phyloP scores from a whole-genome alignment of 2,113 vertebrate species.

The Chroicocephalus ridibundus region DNA sequence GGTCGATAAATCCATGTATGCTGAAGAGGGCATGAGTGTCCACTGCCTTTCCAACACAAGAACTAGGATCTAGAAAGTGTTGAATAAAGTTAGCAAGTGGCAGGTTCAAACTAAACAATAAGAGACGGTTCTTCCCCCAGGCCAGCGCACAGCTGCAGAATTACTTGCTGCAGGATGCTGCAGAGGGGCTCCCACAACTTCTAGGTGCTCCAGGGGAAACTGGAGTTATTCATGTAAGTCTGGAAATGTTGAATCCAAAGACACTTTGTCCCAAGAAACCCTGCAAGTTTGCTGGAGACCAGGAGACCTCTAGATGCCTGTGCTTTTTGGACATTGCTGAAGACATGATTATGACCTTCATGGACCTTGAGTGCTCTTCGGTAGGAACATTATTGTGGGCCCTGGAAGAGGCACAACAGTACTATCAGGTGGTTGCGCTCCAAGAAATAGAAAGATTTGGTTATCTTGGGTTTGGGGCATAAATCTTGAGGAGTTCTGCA shows the following conservation, averaged over 20 bases:
- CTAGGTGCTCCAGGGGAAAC: neutral
- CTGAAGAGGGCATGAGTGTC: neutral
- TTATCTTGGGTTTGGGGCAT: neutral
- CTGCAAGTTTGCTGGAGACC: neutral
- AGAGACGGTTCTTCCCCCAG: neutral
- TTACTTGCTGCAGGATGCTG: neutral
- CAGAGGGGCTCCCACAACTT: neutral
- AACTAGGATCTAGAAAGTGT: neutral
- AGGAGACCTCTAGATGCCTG: neutral
- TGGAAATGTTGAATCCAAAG: neutral
- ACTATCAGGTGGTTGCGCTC: neutral
- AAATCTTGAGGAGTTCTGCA: neutral
- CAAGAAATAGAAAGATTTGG: neutral
- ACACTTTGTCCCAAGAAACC: neutral
- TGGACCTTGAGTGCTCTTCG: neutral
- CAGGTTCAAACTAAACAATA: neutral
- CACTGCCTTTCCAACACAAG: neutral
- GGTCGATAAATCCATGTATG: neutral
- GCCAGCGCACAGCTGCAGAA: neutral
- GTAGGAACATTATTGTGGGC: neutral
- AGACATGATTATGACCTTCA: neutral
- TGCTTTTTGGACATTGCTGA: neutral
- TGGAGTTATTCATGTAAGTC: neutral
- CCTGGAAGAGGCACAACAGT: neutral
- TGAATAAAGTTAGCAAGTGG: neutral